Conservation (phyloP, 1,140 invertebrate genomes). For the Drosophila murphyi region DNA sequence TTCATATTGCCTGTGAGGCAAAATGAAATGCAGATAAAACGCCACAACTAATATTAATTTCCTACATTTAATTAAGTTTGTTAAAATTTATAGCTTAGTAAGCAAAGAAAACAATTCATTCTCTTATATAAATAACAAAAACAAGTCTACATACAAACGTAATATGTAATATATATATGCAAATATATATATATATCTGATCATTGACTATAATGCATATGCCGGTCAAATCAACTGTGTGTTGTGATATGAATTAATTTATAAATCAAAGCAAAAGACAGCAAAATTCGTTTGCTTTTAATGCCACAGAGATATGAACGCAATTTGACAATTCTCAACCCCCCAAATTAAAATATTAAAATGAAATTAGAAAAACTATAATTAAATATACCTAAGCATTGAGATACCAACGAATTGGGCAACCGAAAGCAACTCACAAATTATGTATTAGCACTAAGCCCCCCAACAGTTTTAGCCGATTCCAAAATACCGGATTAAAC, state of each 20-base stretch:
- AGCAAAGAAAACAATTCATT: slow-evolving; percentile 65
- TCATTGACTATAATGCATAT: slow-evolving; percentile 44
- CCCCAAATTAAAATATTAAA: slow-evolving; percentile 15
- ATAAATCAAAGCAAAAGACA: slow-evolving; percentile 57
- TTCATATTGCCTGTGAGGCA: slow-evolving; percentile 68
- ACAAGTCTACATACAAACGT: slow-evolving; percentile 42
- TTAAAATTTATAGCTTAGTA: slow-evolving; percentile 76
- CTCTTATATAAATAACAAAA: slow-evolving; percentile 43
- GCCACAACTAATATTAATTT: slow-evolving; percentile 78
- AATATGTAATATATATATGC: slow-evolving; percentile 44
- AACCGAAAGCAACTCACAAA: slow-evolving; percentile 19
- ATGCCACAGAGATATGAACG: slow-evolving; percentile 4
- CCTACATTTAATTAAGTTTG: slow-evolving; percentile 75
- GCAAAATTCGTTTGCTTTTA: slow-evolving; percentile 47
- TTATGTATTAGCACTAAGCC: slow-evolving; percentile 39
- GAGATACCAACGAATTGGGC: slow-evolving; percentile 45
- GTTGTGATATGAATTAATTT: slow-evolving; percentile 84
- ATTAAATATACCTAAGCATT: slow-evolving; percentile 35
- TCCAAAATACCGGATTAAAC: slow-evolving; percentile 16
- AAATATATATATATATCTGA: slow-evolving; percentile 43
- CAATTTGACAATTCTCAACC: slow-evolving; percentile 26
- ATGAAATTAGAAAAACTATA: slow-evolving; percentile 8
- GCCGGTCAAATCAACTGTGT: slow-evolving; percentile 80
- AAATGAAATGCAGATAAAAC: slow-evolving; percentile 33
- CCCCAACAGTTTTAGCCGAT: slow-evolving; percentile 49